phyloP scores from a whole-genome alignment of 2,113 vertebrate species.

The Urocolius indicus region DNA sequence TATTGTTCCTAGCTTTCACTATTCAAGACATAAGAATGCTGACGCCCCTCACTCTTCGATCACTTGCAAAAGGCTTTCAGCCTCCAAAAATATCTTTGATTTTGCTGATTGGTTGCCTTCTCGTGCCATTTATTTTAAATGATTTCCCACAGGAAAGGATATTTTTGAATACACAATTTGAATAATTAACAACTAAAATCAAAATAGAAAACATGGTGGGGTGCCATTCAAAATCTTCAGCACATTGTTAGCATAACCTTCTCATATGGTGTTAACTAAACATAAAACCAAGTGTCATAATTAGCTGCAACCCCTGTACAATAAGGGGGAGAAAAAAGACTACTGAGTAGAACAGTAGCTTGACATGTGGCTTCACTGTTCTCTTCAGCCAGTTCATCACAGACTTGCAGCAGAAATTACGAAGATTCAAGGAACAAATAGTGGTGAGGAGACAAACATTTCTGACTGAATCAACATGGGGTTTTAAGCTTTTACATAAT shows the following conservation, averaged over 20 bases:
- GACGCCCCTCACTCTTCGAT: not conserved
- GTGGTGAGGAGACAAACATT: not conserved
- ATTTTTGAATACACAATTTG: not conserved
- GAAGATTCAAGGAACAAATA: not conserved
- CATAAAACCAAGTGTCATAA: not conserved
- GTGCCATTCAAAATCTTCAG: not conserved
- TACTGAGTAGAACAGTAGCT: not conserved
- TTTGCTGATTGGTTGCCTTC: not conserved
- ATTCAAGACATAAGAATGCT: not conserved
- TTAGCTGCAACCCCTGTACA: not conserved
- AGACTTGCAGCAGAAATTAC: not conserved
- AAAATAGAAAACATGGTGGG: not conserved
- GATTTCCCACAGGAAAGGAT: not conserved
- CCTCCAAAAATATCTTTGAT: not conserved
- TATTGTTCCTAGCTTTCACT: not conserved
- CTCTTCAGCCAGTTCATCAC: not conserved
- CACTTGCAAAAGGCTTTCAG: not conserved
- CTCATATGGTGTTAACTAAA: not conserved
- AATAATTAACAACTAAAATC: not conserved
- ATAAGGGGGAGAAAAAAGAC: accelerated
- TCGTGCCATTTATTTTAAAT: not conserved
- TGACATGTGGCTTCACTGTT: not conserved
- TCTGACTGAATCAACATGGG: not conserved
- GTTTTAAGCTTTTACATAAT: not conserved
- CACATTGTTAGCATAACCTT: not conserved